Conservation (phyloP, 2,113 vertebrate genomes). For the Cottus gobio region DNA sequence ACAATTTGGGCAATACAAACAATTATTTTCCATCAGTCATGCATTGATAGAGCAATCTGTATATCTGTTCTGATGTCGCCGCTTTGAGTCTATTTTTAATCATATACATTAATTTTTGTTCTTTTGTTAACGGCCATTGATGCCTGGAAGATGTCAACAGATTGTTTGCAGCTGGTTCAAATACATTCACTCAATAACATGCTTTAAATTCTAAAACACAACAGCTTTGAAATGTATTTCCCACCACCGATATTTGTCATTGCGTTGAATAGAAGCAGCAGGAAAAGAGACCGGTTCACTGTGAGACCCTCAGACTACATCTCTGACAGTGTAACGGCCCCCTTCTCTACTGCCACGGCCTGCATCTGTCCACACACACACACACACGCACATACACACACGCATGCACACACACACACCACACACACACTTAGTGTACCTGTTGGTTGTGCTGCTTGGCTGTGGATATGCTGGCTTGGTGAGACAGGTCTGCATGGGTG, state of each 20-base stretch:
- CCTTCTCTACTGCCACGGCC: constrained; percentile 86
- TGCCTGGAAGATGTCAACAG: neutral
- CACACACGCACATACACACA: constrained; percentile 1
- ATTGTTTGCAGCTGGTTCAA: neutral
- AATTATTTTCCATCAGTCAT: neutral
- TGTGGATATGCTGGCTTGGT: constrained; percentile 84
- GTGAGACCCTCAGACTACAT: constrained; percentile 98
- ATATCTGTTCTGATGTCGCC: neutral
- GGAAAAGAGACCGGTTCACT: constrained; percentile 99
- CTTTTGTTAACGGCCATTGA: neutral
- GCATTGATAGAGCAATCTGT: constrained; percentile 4
- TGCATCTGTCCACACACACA: neutral
- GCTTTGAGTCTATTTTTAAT: constrained; percentile 3
- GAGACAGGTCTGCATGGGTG: constrained; percentile 89
- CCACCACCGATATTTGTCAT: constrained; percentile 3
- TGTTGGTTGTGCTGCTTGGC: constrained; percentile 83
- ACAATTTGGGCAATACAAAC: neutral
- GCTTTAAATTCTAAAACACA: neutral
- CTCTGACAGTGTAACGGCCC: constrained; percentile 99
- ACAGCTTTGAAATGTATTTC: neutral
- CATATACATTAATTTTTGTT: neutral
- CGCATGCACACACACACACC: neutral
- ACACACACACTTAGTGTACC: constrained; percentile 75
- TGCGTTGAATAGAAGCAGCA: constrained; percentile 82
- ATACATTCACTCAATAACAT: neutral